Conservation (phyloP, 2,113 vertebrate genomes). For the Halcyon senegalensis region DNA sequence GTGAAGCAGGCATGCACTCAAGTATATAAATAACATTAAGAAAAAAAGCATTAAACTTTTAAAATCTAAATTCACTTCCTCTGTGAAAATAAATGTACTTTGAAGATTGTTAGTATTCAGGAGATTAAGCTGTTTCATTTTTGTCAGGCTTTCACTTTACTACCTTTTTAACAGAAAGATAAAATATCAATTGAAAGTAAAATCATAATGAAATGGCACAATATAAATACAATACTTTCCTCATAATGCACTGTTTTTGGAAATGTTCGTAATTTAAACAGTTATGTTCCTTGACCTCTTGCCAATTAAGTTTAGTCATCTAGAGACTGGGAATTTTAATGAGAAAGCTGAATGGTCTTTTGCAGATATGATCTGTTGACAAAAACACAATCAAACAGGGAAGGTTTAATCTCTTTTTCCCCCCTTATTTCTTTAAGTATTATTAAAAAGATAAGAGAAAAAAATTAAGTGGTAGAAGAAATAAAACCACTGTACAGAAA, state of each 20-base stretch:
- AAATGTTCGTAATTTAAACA: conserved; percentile 74
- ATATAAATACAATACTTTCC: conserved; percentile 68
- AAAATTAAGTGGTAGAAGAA: background rate
- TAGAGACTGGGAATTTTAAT: conserved; percentile 72
- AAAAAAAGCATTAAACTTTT: conserved; percentile 14
- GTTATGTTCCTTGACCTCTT: conserved; percentile 70
- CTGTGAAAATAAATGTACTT: conserved; percentile 18
- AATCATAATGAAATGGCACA: conserved; percentile 50
- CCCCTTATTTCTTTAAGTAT: conserved; percentile 41
- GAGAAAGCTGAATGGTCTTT: conserved; percentile 67
- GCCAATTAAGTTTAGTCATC: conserved; percentile 72
- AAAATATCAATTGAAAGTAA: conserved; percentile 33
- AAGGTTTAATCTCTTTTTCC: conserved; percentile 53
- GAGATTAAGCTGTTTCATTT: conserved; percentile 14
- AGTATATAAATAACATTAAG: conserved; percentile 18
- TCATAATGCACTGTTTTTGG: conserved; percentile 62
- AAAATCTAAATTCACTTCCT: conserved; percentile 11
- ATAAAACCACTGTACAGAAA: background rate
- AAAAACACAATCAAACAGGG: conserved; percentile 52
- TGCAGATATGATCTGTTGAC: conserved; percentile 71
- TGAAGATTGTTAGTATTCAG: conserved; percentile 12
- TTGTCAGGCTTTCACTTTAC: conserved; percentile 42
- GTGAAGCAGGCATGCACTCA: background rate
- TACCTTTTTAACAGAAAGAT: conserved; percentile 17
- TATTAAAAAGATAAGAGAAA: conserved; percentile 37